Evolutionary conservation across 2,113 vertebrate species (phyloP).

Genomic region (Gambusia affinis): DNA sequence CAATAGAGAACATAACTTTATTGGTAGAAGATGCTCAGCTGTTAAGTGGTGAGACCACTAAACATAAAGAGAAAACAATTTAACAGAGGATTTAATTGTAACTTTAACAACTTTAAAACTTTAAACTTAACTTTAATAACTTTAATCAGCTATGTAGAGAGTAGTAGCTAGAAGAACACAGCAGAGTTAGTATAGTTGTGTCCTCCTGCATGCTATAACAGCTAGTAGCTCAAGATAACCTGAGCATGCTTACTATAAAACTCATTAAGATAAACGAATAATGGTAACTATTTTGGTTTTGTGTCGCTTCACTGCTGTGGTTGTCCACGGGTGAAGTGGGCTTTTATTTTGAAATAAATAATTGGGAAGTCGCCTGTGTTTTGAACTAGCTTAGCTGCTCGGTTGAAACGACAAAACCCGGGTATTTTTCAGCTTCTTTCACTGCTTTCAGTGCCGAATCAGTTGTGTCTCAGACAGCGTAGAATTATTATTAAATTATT

Average conservation of each 20-base stretch:
- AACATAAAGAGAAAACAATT: too few species aligned
- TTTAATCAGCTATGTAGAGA: background rate
- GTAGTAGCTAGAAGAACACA: background rate
- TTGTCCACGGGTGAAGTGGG: rapidly evolving
- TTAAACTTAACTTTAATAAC: too few species aligned
- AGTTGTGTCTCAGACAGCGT: background rate
- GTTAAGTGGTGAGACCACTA: too few species aligned
- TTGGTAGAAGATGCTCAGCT: too few species aligned
- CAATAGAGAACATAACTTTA: too few species aligned
- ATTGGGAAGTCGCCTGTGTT: background rate
- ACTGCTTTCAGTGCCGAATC: background rate
- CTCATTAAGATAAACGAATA: background rate
- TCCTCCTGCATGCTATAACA: too few species aligned
- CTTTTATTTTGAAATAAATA: constrained; percentile 24
- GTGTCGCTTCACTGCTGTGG: too few species aligned
- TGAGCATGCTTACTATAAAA: background rate
- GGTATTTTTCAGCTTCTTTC: constrained; percentile 30
- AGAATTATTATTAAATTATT: too few species aligned
- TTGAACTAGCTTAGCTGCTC: background rate
- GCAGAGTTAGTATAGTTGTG: background rate
- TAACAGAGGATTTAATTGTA: background rate
- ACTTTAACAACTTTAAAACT: too few species aligned
- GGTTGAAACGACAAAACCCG: constrained; percentile 33
- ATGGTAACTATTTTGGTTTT: background rate
- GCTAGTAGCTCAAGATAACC: background rate